Evolutionary conservation across 2,113 vertebrate genomes (phyloP), one percentile per base, ranked within the genome.

Genomic region (Eclectus roratus): DNA sequence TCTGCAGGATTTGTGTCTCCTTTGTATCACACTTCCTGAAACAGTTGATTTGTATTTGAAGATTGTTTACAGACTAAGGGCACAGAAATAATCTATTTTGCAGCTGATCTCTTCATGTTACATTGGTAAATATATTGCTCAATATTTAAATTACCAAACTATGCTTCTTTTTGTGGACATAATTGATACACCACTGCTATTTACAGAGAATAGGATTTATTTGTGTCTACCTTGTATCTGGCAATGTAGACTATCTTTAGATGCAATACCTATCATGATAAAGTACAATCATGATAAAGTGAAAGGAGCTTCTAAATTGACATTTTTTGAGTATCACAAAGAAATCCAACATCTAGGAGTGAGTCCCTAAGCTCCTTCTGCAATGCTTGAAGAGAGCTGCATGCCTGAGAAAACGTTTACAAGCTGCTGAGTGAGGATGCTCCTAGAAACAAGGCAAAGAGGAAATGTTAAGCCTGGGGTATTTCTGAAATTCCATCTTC

Each of bases 401-500:
- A 31, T 56, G 41, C 39, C 49, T 85, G 37, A 82, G 63, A 83
- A 66, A 63, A 69, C n/a, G 43, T 63, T 86, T 74, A 41, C 33
- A 11, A 91, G 10, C 24, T 53, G 25, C 63, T 20, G 19, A 73
- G n/a, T 61, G 43, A 93, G 58, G 27, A 85, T 41, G 53, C 31
- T 90, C 63, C 37, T 44, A 69, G 74, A 49, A 91, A 83, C 24
- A 82, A 80, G 11, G n/a, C 15, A 83, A 73, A 88, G 21, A 28
- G 15, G 28, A 80, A 85, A 58, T 0, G 0, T 76, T 77, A 63
- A 79, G 73, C 73, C 69, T 81, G 41, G 12, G 29, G 37, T 80
- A 33, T 73, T 94, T 85, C 79, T 94, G 63, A 95, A 93, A 88
- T 83, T 88, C 58, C 41, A 46, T 83, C 79, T 85, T 89, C 66